phyloP scores from a whole-genome alignment of 2,797 vertebrate genomes.

The Sciaenops ocellatus region DNA sequence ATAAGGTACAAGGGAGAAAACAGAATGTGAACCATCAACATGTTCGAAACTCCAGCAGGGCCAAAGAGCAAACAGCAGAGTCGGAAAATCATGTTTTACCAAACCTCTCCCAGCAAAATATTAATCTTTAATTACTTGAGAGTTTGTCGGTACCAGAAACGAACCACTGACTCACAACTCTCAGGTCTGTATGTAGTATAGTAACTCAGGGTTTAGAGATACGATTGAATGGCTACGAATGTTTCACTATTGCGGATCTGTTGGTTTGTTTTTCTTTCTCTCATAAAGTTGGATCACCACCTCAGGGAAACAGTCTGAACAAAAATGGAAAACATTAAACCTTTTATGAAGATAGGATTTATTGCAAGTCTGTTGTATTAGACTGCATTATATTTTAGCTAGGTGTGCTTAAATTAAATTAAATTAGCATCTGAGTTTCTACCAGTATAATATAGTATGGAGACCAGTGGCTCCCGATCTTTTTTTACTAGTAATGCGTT shows the following conservation, averaged over 20 bases:
- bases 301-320: background rate
- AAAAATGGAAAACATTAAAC: background rate
- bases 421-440: background rate
- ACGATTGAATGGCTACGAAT: background rate
- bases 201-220: background rate
- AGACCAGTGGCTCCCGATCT: background rate
- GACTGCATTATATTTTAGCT: background rate
- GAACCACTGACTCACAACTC: constrained; percentile 24
- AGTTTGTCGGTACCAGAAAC: constrained; percentile 15
- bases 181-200: background rate
- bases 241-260: background rate
- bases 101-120: constrained; percentile 75
- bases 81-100: constrained; percentile 74
- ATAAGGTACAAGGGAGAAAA: constrained; percentile 46
- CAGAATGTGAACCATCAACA: constrained; percentile 56
- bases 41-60: constrained; percentile 26
- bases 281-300: background rate
- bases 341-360: background rate
- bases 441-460: background rate
- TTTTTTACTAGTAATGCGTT: background rate
- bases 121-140: constrained; percentile 66
- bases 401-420: background rate
- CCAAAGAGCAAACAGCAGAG: constrained; percentile 65
- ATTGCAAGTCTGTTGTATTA: background rate
- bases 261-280: background rate